Conservation (phyloP, 2,888 invertebrate genomes). For the Limnephilus lunatus region DNA sequence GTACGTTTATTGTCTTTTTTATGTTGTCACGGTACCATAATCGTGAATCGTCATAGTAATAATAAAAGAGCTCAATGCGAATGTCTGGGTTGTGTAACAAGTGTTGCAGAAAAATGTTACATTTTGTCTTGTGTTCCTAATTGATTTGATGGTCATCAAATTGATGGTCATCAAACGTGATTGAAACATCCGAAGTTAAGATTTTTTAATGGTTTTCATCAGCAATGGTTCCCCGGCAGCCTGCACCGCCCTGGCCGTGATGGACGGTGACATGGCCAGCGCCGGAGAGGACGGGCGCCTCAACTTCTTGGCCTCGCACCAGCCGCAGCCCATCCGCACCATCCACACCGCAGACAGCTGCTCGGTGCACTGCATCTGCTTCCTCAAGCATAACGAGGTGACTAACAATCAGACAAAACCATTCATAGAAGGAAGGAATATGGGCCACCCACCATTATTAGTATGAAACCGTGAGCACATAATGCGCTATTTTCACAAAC, state of each 20-base stretch:
- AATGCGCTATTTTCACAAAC: no score
- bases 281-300: slow-evolving; percentile 90
- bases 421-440: no score
- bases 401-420: background rate
- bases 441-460: no score
- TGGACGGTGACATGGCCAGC: slow-evolving; percentile 87
- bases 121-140: no score
- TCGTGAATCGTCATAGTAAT: no score
- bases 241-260: slow-evolving; percentile 86
- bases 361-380: slow-evolving; percentile 86
- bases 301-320: slow-evolving; percentile 75
- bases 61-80: no score
- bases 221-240: slow-evolving; percentile 76
- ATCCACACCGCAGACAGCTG: slow-evolving; percentile 88
- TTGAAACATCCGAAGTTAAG: background rate
- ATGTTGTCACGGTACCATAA: no score
- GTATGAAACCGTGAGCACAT: no score
- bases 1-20: no score
- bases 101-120: no score
- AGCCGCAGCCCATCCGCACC: slow-evolving; percentile 73
- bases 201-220: slow-evolving; percentile 46
- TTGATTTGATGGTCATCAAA: no score
- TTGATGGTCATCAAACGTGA: background rate
- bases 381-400: slow-evolving; percentile 82
- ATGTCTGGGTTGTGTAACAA: no score